These are phyloP conservation scores for Zhuqinia jingwanae DNA, from an alignment of 2,888 invertebrate genomes.

Conservation along the genomic window DNA sequence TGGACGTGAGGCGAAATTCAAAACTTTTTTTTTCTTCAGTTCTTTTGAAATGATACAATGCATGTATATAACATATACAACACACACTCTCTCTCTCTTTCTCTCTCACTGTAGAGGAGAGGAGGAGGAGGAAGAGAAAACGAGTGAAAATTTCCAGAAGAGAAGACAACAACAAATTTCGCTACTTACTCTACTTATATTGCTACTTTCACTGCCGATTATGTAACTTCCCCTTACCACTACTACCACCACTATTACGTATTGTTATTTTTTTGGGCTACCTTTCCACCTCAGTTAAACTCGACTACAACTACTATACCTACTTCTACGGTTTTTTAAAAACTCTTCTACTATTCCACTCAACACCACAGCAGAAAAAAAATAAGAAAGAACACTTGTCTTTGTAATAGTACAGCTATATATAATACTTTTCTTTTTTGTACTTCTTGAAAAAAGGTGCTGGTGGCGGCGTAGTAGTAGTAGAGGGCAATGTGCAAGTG, in stretches of 20 bases:
- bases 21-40: constrained; percentile 7
- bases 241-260: constrained; percentile 31
- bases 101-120: neutral
- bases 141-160: neutral
- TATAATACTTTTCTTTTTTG: constrained; percentile 8
- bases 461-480: neutral
- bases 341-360: constrained; percentile 5
- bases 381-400: constrained; percentile 41
- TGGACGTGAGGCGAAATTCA: constrained; percentile 60
- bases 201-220: neutral
- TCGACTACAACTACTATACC: neutral
- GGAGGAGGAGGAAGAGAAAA: neutral
- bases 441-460: constrained; percentile 11
- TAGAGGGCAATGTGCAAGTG: constrained; percentile 13
- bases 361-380: neutral
- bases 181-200: too few species aligned
- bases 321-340: too few species aligned
- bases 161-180: constrained; percentile 36
- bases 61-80: too few species aligned
- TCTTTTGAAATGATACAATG: constrained; percentile 31
- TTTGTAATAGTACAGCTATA: neutral
- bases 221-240: neutral
- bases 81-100: too few species aligned
- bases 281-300: constrained; percentile 51
- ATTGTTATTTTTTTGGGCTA: neutral